Percentiles rank a stretch among this genome's conserved stretches.
These are phyloP conservation scores for Cosmopolites sordidus DNA, from an alignment of 2,888 invertebrate genomes.

Conservation along the genomic window DNA sequence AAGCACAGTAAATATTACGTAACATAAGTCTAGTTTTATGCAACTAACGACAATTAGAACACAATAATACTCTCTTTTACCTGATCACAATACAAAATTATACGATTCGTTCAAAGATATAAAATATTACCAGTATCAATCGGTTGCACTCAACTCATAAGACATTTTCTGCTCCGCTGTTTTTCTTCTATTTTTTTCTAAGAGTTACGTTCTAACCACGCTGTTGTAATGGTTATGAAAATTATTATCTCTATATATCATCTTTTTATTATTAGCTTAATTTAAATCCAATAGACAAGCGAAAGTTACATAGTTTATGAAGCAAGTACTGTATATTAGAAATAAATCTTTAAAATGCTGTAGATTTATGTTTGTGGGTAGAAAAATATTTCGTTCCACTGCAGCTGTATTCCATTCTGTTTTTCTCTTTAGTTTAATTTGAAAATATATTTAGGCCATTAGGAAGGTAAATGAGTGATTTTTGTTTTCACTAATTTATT, in stretches of 20 bases:
- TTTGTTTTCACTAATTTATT: no score
- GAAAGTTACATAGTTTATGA: constrained; percentile 22
- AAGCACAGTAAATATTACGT: no score
- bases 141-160: background rate
- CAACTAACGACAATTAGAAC: no score
- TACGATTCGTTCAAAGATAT: background rate
- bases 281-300: constrained; percentile 20
- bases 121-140: background rate
- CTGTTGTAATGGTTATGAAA: constrained; percentile 17
- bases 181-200: constrained; percentile 7
- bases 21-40: no score
- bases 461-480: no score
- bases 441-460: no score
- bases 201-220: constrained; percentile 4
- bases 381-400: constrained; percentile 6
- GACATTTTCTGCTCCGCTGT: background rate
- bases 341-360: constrained; percentile 14
- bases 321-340: constrained; percentile 6
- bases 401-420: background rate
- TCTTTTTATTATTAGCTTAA: constrained; percentile 18
- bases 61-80: no score
- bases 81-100: no score
- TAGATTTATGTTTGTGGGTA: constrained; percentile 7
- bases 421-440: no score
- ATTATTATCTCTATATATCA: constrained; percentile 23